Base-by-base conservation (phyloP, 2,888 invertebrate species). In the Muscina levida region DNA sequence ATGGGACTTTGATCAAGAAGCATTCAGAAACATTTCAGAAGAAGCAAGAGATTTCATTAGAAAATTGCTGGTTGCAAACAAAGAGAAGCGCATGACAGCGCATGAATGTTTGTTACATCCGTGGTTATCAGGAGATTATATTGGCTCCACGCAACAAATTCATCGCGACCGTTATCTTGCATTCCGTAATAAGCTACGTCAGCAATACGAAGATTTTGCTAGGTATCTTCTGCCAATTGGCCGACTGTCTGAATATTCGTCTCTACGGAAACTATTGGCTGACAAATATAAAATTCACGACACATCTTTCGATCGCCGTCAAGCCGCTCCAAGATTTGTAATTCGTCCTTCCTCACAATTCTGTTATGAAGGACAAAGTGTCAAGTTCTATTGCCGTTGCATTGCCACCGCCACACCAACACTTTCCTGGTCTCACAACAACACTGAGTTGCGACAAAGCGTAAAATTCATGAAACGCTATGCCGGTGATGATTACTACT, bases 401-500 rank as follows among this genome's bases (percentile, higher is more conserved):
- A 97, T 99, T 88, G 97, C 97, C 0, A 94, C 95, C 84, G 98
- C 99, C 26, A 94, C 98, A 22, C 97, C 99, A 44, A 97, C 97
- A 0, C 94, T 99, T 82, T 96, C 97, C 22, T 99, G 99, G 99
- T 96, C 95, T 84, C 95, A 96, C 87, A 98, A 97, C 91, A 97
- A 97, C 91, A 93, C 94, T 87, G 98, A 98, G 89, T 92, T 99
- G 72, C 93, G 97, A 72, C 99, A 99, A 91, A 98, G 98, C 85
- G 98, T 98, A 84, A 99, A 99, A 91, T 98, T 97, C 91, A 99
- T 99, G 99, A 99, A 99, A 92, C 94, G 98, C 87, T 99, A 99
- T 89, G 93, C 95, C 53, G 97, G 96, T 72, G 97, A 98, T 86
- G 98, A 99, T 88, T 99, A 97, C 91, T 97, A 98, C 91, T 97